A percentile compares a stretch with the other conserved stretches of the same genome.
Conservation (phyloP, 2,888 invertebrate genomes). For the Bellardia bayeri region DNA sequence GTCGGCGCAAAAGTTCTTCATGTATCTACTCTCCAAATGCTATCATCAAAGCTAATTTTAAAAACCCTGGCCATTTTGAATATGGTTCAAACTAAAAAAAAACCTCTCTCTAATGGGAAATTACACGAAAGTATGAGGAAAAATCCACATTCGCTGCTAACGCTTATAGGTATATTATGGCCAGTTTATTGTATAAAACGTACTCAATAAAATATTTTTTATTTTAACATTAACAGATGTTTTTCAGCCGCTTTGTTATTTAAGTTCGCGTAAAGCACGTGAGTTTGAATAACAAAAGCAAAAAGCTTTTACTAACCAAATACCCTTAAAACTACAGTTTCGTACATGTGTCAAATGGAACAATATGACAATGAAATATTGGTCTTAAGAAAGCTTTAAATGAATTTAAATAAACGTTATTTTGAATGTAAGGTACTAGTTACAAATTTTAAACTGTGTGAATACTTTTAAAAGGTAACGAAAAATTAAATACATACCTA, state of each 20-base stretch:
- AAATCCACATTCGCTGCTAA: too few relatives aligned
- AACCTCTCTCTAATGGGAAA: too few relatives aligned
- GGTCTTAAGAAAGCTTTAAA: not conserved
- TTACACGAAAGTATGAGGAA: too few relatives aligned
- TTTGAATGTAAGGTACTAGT: not conserved
- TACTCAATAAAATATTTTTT: conserved; percentile 25
- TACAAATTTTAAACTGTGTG: too few relatives aligned
- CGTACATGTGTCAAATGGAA: not conserved
- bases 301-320: conserved; percentile 43
- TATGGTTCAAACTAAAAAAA: too few relatives aligned
- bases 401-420: not conserved
- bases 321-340: conserved; percentile 26
- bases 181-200: not conserved
- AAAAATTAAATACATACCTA: too few relatives aligned
- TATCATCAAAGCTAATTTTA: too few relatives aligned
- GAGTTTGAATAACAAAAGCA: conserved; percentile 7
- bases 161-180: too few relatives aligned
- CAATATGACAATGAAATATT: conserved; percentile 33
- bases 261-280: conserved; percentile 40
- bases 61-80: too few relatives aligned
- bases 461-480: too few relatives aligned
- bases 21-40: too few relatives aligned
- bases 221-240: conserved; percentile 44
- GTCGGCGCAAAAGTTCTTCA: too few relatives aligned
- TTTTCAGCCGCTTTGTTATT: conserved; percentile 46